A percentile compares a stretch with the other conserved stretches of the same genome.
Evolutionary conservation across 1,140 invertebrate species (phyloP).

Genomic region (Lineus longissimus): DNA sequence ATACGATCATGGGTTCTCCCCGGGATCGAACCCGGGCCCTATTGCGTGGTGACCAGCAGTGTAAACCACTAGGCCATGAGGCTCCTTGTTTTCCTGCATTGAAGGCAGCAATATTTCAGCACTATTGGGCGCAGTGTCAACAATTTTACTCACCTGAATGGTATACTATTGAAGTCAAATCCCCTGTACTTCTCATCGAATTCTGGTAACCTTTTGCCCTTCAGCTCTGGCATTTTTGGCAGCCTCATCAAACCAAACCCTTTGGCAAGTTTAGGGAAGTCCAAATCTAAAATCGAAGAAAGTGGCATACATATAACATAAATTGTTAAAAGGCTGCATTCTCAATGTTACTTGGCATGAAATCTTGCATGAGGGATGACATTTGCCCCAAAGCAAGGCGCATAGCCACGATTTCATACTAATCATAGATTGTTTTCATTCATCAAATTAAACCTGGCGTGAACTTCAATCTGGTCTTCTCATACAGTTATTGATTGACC

Average conservation of each 20-base stretch:
- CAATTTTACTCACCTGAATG: constrained; percentile 62
- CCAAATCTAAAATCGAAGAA: constrained; percentile 63
- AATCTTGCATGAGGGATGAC: background rate
- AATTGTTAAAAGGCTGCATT: background rate
- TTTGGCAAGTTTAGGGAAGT: constrained; percentile 78
- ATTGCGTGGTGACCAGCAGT: too few relatives aligned
- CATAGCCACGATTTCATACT: too few relatives aligned
- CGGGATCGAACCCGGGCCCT: too few relatives aligned
- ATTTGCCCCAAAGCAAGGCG: background rate
- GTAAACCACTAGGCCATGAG: too few relatives aligned
- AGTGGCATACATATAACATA: background rate
- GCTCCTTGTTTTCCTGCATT: too few relatives aligned
- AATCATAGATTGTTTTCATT: too few relatives aligned
- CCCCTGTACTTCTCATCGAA: constrained; percentile 58
- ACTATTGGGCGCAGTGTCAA: background rate
- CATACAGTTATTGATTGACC: too few relatives aligned
- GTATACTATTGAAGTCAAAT: constrained; percentile 72
- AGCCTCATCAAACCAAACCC: constrained; percentile 85
- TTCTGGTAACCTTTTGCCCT: constrained; percentile 57
- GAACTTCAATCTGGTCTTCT: too few relatives aligned
- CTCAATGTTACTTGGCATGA: too few relatives aligned
- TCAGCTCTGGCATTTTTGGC: constrained; percentile 93
- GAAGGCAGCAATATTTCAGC: background rate
- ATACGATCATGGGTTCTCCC: too few relatives aligned
- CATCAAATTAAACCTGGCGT: too few relatives aligned